A percentile compares a stretch with the other conserved stretches of the same genome.
Conservation (phyloP, 2,797 vertebrate genomes). For the Myotis myotis region DNA sequence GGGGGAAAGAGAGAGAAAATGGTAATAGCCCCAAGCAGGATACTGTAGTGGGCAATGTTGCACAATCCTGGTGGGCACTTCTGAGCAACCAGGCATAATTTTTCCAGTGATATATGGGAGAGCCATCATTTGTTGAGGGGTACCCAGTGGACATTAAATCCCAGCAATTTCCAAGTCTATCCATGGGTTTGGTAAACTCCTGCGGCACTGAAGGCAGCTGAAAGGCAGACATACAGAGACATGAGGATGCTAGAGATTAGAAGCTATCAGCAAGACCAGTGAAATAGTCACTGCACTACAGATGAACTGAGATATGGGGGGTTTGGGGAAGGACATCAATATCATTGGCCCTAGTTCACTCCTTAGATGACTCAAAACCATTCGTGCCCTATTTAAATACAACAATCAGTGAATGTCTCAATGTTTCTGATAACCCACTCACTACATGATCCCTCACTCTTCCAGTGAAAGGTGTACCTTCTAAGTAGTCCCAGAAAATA, state of each 20-base stretch:
- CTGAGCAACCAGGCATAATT: background rate
- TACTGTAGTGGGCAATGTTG: background rate
- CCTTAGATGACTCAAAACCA: background rate
- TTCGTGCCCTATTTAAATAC: background rate
- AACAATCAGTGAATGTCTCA: background rate
- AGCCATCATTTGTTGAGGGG: background rate
- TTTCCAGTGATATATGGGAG: background rate
- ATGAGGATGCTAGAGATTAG: background rate
- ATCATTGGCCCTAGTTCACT: background rate
- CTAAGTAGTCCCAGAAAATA: background rate
- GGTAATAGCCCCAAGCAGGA: background rate
- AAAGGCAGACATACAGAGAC: background rate
- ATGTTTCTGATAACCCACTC: background rate
- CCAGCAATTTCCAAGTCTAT: background rate
- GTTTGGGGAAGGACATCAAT: background rate
- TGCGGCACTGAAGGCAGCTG: background rate
- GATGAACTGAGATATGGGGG: background rate
- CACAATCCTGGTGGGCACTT: background rate
- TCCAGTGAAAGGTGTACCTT: background rate
- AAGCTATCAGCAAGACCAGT: background rate
- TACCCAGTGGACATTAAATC: background rate
- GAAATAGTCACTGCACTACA: background rate
- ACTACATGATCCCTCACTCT: background rate
- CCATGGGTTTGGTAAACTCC: background rate
- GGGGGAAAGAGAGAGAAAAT: background rate